Conservation (phyloP, 2,888 invertebrate genomes). For the Sisyra terminalis region DNA sequence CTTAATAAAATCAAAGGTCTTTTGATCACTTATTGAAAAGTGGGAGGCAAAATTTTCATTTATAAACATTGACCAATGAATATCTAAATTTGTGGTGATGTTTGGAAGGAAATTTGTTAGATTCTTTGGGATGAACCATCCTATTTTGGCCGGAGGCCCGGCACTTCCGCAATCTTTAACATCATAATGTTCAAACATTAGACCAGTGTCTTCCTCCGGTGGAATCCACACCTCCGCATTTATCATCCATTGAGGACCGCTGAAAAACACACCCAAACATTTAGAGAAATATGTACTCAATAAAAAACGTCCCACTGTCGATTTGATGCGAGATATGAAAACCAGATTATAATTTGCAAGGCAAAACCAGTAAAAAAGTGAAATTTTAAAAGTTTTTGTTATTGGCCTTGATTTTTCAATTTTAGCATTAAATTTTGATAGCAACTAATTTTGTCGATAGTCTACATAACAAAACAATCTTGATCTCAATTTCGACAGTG, state of each 20-base stretch:
- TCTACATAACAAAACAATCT: too few relatives aligned
- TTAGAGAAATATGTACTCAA: constrained; percentile 8
- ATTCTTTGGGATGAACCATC: constrained; percentile 42
- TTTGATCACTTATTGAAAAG: constrained; percentile 28
- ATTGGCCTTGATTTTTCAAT: not conserved
- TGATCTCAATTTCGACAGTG: too few relatives aligned
- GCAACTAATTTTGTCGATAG: too few relatives aligned
- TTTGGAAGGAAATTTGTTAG: constrained; percentile 19
- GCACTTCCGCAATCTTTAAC: constrained; percentile 35
- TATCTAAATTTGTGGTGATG: constrained; percentile 10
- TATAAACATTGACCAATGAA: constrained; percentile 37
- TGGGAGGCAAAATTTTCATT: constrained; percentile 26
- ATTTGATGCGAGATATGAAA: not conserved
- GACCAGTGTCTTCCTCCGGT: constrained; percentile 36
- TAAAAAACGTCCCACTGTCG: not conserved
- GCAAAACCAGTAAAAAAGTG: too few relatives aligned
- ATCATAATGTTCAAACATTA: constrained; percentile 23
- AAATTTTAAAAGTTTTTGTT: not conserved
- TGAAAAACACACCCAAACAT: too few relatives aligned
- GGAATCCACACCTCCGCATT: constrained; percentile 58
- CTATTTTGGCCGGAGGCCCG: constrained; percentile 38
- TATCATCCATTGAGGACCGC: constrained; percentile 30
- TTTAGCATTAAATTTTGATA: too few relatives aligned
- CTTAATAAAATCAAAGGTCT: constrained; percentile 20
- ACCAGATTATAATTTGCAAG: too few relatives aligned